These are phyloP conservation scores for Prolemur simus DNA, from an alignment of 2,113 vertebrate species.

Conservation along the genomic window DNA sequence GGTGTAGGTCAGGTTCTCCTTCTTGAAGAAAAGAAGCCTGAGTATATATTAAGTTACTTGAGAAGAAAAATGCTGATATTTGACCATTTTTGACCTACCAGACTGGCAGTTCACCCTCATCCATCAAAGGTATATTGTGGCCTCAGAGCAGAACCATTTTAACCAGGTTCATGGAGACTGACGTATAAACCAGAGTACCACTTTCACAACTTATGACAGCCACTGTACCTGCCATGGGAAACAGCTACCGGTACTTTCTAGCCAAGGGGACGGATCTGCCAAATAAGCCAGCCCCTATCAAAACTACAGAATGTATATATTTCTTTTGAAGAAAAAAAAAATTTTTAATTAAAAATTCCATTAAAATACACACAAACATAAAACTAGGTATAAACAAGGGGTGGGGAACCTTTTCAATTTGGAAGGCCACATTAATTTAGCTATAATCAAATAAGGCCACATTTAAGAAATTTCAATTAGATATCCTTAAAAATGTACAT, in stretches of 20 bases:
- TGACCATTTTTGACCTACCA: not conserved
- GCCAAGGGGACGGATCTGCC: not conserved
- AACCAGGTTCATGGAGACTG: not conserved
- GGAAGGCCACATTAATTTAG: too few relatives aligned
- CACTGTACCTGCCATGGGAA: not conserved
- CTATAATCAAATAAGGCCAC: too few relatives aligned
- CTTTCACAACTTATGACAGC: not conserved
- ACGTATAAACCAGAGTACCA: not conserved
- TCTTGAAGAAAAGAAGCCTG: not conserved
- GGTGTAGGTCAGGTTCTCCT: not conserved
- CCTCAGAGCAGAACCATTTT: not conserved
- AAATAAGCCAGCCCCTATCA: constrained; percentile 11
- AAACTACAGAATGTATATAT: not conserved
- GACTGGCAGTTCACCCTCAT: not conserved
- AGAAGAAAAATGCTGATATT: not conserved
- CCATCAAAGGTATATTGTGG: not conserved
- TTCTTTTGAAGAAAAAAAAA: not conserved
- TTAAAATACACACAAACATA: not conserved
- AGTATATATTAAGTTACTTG: not conserved
- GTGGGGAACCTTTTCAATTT: too few relatives aligned
- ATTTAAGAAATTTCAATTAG: too few relatives aligned
- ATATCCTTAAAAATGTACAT: too few relatives aligned
- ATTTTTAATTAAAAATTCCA: not conserved
- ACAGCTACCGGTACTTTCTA: not conserved
- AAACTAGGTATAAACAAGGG: not conserved